Conservation (phyloP, 2,797 vertebrate species). For the Chiroxiphia lanceolata region DNA sequence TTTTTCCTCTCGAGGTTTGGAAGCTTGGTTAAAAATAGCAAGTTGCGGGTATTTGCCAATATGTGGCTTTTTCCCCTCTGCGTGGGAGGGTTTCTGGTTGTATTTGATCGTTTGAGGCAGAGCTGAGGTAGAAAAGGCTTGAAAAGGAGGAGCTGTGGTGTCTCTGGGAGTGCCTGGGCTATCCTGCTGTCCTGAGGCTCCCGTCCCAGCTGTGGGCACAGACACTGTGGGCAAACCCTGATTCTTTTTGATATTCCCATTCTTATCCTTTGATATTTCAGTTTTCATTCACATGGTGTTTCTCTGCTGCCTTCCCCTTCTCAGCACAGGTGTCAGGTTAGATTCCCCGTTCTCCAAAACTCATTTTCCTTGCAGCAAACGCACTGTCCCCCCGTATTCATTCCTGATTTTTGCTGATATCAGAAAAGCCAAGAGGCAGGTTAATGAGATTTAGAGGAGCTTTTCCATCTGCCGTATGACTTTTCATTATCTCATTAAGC, state of each 20-base stretch:
- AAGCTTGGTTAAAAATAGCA: background rate
- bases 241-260: background rate
- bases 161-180: background rate
- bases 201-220: background rate
- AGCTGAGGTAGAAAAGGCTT: background rate
- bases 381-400: background rate
- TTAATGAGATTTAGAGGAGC: slow-evolving; percentile 34
- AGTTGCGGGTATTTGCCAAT: background rate
- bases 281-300: background rate
- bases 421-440: background rate
- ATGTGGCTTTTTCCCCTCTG: background rate
- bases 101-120: background rate
- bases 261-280: background rate
- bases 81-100: background rate
- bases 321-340: background rate
- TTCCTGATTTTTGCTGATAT: background rate
- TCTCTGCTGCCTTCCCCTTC: background rate
- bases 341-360: background rate
- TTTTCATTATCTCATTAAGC: slow-evolving; percentile 35
- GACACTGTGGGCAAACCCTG: background rate
- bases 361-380: background rate
- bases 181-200: fast-evolving
- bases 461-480: background rate
- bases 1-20: background rate
- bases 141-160: background rate